These are phyloP conservation scores for Sylvilagus floridanus DNA, from an alignment of 2,797 vertebrate species.

Conservation along the genomic window DNA sequence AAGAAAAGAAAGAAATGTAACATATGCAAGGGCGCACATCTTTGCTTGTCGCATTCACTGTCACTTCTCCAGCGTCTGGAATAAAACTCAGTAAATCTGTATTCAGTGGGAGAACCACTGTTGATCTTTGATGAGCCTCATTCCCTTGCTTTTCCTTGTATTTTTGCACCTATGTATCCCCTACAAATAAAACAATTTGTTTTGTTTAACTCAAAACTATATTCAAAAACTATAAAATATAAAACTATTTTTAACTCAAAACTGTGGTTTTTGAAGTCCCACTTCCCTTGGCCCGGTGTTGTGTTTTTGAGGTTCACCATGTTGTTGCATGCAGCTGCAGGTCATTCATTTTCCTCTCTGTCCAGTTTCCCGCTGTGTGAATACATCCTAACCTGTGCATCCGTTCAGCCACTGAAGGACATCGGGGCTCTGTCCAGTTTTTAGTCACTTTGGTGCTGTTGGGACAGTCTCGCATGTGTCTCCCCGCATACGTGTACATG, in stretches of 20 bases:
- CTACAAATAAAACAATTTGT: conserved; percentile 1
- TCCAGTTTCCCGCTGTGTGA: background rate
- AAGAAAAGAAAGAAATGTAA: background rate
- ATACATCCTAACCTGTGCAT: background rate
- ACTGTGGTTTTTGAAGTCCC: too few relatives aligned
- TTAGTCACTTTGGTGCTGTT: background rate
- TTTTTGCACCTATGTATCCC: background rate
- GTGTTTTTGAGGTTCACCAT: background rate
- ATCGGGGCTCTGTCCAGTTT: background rate
- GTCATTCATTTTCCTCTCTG: background rate
- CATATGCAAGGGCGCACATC: background rate
- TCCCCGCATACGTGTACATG: background rate
- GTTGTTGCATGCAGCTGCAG: background rate
- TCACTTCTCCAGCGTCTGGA: background rate
- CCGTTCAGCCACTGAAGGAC: background rate
- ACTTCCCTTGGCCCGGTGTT: background rate
- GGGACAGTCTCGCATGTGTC: background rate
- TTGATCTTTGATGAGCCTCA: background rate
- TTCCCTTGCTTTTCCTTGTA: background rate
- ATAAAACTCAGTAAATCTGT: background rate
- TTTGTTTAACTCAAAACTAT: background rate
- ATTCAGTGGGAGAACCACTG: background rate
- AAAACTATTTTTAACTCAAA: too few relatives aligned
- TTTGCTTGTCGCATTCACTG: background rate
- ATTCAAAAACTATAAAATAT: background rate